A percentile compares a stretch with the other conserved stretches of the same genome.
These are phyloP conservation scores for Ranitomeya variabilis DNA, from an alignment of 2,113 vertebrate genomes.

Conservation along the genomic window DNA sequence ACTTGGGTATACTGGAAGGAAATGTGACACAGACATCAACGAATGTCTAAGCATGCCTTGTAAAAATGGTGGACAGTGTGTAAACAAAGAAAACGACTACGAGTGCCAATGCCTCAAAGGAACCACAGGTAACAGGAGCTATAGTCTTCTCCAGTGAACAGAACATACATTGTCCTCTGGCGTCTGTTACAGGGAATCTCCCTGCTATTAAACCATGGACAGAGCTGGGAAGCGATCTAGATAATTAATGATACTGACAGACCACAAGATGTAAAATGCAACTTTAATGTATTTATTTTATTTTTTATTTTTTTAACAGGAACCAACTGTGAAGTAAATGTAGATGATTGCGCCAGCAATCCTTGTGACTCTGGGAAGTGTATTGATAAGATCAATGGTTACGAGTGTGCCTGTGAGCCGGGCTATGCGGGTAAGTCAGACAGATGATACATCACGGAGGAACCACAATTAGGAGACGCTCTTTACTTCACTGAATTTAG, in stretches of 20 bases:
- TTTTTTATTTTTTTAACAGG: slow-evolving; percentile 67
- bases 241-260: neutral
- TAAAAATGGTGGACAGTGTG: slow-evolving; percentile 88
- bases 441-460: neutral
- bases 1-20: slow-evolving; percentile 85
- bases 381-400: slow-evolving; percentile 91
- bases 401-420: slow-evolving; percentile 87
- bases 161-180: neutral
- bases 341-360: slow-evolving; percentile 90
- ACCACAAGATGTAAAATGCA: too few species aligned
- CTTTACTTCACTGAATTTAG: neutral
- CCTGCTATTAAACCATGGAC: neutral
- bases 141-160: neutral
- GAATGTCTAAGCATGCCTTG: slow-evolving; percentile 95
- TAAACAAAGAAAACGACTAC: slow-evolving; percentile 85
- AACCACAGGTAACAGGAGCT: slow-evolving; percentile 77
- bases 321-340: slow-evolving; percentile 89
- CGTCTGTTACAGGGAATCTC: neutral
- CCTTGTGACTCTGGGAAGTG: slow-evolving; percentile 90
- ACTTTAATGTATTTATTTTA: neutral
- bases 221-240: too few species aligned
- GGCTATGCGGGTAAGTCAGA: slow-evolving; percentile 85
- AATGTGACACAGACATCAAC: slow-evolving; percentile 91
- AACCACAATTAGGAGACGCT: too few species aligned
- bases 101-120: slow-evolving; percentile 87